Base-by-base conservation (phyloP, 2,113 vertebrate species). In the Oostethus manadensis region DNA sequence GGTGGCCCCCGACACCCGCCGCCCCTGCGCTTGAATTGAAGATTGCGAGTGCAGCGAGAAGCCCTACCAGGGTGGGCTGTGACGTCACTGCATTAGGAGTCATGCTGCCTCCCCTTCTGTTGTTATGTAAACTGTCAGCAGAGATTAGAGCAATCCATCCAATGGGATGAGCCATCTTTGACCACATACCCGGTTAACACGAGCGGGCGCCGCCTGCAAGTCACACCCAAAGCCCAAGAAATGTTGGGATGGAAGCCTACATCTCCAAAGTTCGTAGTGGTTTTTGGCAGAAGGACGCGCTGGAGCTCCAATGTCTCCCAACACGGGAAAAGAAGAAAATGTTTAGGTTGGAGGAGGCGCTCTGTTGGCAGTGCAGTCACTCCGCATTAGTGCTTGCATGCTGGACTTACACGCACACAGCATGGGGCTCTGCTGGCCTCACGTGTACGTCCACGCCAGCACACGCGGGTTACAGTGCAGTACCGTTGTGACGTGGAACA, bases 41-140 rank as follows among this genome's bases (percentile, higher is more conserved):
- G 78, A 80, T 71, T 79, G 82, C 76, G 44, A 17, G 71, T 16
- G 8, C 1, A 18, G 49, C 50, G 49, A 62, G 59, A 71, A 15
- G 53, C 53, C 20, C 35, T 21, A 55, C 58, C 57, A 51, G 60
- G 57, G 64, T 29, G 59, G 60, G 58, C n/a, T 5, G 64, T 77
- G 83, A 87, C 53, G 79, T 86, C 84, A 87, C 78, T 2, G 54
- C 50, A n/a, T 63, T 54, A 60, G 56, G 17, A 66, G 56, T 73
- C 71, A 56, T 26, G 64, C 70, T 75, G 62, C 75, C 78, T 62
- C 67, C 74, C 70, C 65, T 71, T 64, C 64, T 66, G 71, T 64
- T 63, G 74, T 89, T 89, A 87, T 66, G 77, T 87, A 88, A 89
- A 87, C 82, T 49, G 73, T 71, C 83, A 69, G 56, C 10, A n/a